phyloP scores from a whole-genome alignment of 2,888 invertebrate genomes.

The Drosophila pseudotalamancana region DNA sequence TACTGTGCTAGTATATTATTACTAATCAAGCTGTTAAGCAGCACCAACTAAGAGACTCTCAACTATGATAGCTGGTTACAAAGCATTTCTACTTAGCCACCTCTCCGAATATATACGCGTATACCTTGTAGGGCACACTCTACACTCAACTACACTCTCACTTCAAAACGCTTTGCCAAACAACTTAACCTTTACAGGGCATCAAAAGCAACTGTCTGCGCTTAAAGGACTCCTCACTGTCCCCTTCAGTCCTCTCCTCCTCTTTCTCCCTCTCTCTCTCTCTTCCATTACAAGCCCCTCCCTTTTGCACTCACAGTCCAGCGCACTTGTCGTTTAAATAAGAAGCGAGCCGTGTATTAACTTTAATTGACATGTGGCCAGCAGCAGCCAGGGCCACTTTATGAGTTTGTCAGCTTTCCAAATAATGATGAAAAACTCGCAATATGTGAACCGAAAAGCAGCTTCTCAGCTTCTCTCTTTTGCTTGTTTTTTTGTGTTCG shows the following conservation, averaged over 20 bases:
- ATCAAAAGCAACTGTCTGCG: neutral
- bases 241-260: neutral
- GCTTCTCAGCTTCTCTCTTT: neutral
- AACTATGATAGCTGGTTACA: no score
- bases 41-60: no score
- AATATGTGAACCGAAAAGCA: conserved; percentile 40
- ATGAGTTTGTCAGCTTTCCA: conserved; percentile 48
- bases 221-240: neutral
- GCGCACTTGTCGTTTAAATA: conserved; percentile 48
- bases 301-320: conserved; percentile 6
- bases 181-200: neutral
- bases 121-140: neutral
- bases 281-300: no score
- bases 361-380: conserved; percentile 74
- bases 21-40: no score
- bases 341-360: conserved; percentile 61
- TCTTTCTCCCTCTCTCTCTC: neutral
- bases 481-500: neutral
- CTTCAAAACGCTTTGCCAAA: neutral
- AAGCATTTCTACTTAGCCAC: no score
- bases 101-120: neutral
- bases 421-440: conserved; percentile 56
- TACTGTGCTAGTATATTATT: no score
- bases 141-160: neutral
- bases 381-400: conserved; percentile 38